A percentile compares a stretch with the other conserved stretches of the same genome.
Conservation (phyloP, 2,888 invertebrate genomes). For the Phaonia tiefii region DNA sequence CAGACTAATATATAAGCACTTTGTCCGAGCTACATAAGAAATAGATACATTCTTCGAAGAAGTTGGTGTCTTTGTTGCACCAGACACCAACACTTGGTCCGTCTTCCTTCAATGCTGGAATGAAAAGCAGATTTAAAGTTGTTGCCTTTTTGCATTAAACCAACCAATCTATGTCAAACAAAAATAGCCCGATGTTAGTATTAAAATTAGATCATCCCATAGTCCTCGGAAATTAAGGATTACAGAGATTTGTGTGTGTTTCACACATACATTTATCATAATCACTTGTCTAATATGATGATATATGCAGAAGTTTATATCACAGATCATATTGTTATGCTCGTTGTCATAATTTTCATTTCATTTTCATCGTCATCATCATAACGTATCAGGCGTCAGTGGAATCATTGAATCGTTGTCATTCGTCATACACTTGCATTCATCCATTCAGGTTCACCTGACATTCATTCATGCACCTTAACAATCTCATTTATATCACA, state of each 20-base stretch:
- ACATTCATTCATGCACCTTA: constrained; percentile 55
- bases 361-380: background rate
- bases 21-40: no score
- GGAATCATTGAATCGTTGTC: constrained; percentile 24
- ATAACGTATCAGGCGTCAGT: constrained; percentile 8
- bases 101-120: no score
- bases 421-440: constrained; percentile 25
- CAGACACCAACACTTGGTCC: no score
- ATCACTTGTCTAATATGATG: background rate
- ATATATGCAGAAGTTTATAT: background rate
- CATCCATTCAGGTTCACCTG: constrained; percentile 52
- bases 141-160: no score
- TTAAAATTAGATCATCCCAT: no score
- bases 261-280: background rate
- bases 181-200: no score
- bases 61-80: no score
- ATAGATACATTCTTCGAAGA: no score
- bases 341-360: background rate
- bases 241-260: background rate
- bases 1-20: no score
- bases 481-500: constrained; percentile 52
- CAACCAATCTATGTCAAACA: no score
- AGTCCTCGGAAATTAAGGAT: background rate
- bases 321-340: background rate
- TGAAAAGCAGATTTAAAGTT: no score